Base-by-base conservation (phyloP, 2,797 vertebrate genomes). In the Urophycis tenuis region DNA sequence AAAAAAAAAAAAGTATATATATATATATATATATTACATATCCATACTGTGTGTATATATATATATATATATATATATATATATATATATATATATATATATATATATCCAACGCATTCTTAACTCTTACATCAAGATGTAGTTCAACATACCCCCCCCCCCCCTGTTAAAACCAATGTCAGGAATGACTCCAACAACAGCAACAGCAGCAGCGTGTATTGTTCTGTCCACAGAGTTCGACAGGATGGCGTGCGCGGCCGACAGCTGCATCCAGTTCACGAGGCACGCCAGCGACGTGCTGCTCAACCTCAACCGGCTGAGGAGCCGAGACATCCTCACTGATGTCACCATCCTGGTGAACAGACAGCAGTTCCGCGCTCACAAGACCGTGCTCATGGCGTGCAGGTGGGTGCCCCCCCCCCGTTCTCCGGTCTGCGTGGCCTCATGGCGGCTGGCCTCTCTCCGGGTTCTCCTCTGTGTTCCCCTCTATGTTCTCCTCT, bases 221-320 rank as follows among this genome's bases (percentile, higher is more conserved):
- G 1, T 77, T 72, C 5, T 77, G 2, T 82, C 85, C 80, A 73
- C 77, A 87, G 92, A 93, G 92, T 89, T 94, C 86, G 89, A 94
- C 89, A 85, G 93, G 89, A 99, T 99, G 98, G 94, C 97, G 90
- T 96, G 96, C 0, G 94, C 95, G 31, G 95, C 96, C 85, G 97
- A 99, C 93, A 98, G 97, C 92, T 99, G 98, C 92, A 98, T 99
- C 91, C 98, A 99, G 86, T 99, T 99, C 92, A 99, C 97, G 2
- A 96, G 97, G 82, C 98, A 99, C 0, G 98, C 98, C 0, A 97
- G 96, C n/a, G 98, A 99, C 4, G 97, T 99, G 39, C 95, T 99
- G 78, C 95, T 99, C 86, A 99, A 99, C 82, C 94, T 99, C 81
- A 99, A 99, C 78, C 95, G 98, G 71, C 94, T 99, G 76, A 94